Conservation (phyloP, 1,140 invertebrate genomes). For the Listronotus oregonensis region DNA sequence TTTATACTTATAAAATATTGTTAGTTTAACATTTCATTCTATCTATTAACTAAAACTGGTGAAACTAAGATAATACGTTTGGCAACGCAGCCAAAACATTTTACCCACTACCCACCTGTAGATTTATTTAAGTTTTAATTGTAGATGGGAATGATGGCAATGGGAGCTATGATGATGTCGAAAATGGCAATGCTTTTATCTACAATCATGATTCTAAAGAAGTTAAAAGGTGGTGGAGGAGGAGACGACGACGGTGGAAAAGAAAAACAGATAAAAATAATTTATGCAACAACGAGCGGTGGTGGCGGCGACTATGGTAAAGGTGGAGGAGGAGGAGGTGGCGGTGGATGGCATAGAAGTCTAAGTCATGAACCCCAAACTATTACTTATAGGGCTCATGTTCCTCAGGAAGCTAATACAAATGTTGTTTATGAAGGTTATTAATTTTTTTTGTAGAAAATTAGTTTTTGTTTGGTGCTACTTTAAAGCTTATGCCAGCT, state of each 20-base stretch:
- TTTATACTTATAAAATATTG: no score
- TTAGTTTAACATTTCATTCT: no score
- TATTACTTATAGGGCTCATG: slow-evolving; percentile 36
- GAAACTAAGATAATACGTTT: no score
- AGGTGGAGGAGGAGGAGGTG: slow-evolving; percentile 52
- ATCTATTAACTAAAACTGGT: no score
- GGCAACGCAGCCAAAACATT: no score
- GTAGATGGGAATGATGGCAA: slow-evolving; percentile 56
- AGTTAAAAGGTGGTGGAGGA: slow-evolving; percentile 60
- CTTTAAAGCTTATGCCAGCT: no score
- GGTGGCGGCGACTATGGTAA: slow-evolving; percentile 47
- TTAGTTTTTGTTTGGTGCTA: not conserved
- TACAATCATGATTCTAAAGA: slow-evolving; percentile 67
- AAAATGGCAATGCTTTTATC: slow-evolving; percentile 72
- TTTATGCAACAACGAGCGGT: slow-evolving; percentile 60
- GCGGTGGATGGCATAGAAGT: slow-evolving; percentile 62
- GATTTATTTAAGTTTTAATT: slow-evolving; percentile 10
- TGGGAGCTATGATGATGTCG: slow-evolving; percentile 68
- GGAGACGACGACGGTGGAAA: slow-evolving; percentile 61
- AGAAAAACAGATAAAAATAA: slow-evolving; percentile 62
- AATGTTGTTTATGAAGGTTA: slow-evolving; percentile 40
- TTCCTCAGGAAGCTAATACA: slow-evolving; percentile 26
- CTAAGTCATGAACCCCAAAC: slow-evolving; percentile 45
- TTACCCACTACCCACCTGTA: no score
- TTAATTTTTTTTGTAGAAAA: slow-evolving; percentile 21